phyloP scores from a whole-genome alignment of 1,140 invertebrate species.

The Uloborus diversus region DNA sequence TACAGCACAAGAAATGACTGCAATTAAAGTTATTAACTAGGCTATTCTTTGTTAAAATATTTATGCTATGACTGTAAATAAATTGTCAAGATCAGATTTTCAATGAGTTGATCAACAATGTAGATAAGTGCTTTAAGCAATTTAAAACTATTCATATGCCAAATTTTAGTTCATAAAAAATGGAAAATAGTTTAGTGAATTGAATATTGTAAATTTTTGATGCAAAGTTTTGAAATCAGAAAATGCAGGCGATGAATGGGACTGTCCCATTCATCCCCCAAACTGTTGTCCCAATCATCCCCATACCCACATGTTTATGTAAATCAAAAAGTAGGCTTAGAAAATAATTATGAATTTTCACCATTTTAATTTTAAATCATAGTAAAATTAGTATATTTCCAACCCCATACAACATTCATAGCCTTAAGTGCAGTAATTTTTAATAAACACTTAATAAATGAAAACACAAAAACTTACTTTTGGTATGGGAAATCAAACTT shows the following conservation, averaged over 20 bases:
- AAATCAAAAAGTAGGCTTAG: slow-evolving; percentile 9
- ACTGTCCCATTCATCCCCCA: no score
- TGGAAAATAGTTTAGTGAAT: not conserved
- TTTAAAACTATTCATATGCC: not conserved
- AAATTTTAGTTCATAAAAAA: not conserved
- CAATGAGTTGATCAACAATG: not conserved
- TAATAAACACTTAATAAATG: not conserved
- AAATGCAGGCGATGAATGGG: not conserved
- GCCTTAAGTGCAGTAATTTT: not conserved
- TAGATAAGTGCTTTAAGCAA: not conserved
- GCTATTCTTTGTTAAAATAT: no score
- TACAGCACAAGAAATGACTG: not conserved
- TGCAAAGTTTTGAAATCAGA: not conserved
- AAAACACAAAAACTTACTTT: slow-evolving; percentile 15
- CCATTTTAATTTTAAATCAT: not conserved
- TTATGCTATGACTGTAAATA: no score
- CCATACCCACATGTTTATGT: not conserved
- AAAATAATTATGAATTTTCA: not conserved
- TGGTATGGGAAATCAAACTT: slow-evolving; percentile 5
- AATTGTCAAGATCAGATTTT: no score
- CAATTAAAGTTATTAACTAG: not conserved
- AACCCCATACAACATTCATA: not conserved
- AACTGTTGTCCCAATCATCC: slow-evolving; percentile 9
- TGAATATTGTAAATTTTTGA: not conserved
- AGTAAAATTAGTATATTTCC: not conserved